phyloP scores from a whole-genome alignment of 1,140 invertebrate genomes.

The Panonychus citri region DNA sequence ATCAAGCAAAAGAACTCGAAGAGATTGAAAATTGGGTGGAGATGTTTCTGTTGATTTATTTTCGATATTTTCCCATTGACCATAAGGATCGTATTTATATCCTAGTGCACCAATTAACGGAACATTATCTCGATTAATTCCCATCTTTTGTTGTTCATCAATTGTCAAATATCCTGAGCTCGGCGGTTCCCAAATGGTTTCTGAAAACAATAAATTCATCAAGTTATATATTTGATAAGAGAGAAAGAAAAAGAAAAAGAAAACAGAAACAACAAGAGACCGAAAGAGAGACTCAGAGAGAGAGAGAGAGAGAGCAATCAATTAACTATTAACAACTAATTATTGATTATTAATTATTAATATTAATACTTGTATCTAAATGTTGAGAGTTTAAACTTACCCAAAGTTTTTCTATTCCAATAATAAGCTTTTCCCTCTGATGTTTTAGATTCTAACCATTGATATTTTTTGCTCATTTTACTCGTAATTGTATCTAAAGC shows the following conservation, averaged over 20 bases:
- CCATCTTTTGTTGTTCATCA: constrained; percentile 2
- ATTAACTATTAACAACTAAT: not conserved
- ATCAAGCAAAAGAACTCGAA: not conserved
- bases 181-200: constrained; percentile 2
- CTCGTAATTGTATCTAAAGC: constrained; percentile 5
- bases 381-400: constrained; percentile 2
- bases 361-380: not conserved
- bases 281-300: too few relatives aligned
- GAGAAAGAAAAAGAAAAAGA: too few relatives aligned
- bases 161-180: constrained; percentile 5
- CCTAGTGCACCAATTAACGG: not conserved
- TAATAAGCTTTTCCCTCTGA: constrained; percentile 14
- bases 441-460: constrained; percentile 15
- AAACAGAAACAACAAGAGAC: too few relatives aligned
- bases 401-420: constrained; percentile 14
- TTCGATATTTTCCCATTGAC: constrained; percentile 3
- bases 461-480: constrained; percentile 5
- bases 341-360: too few relatives aligned
- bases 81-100: constrained; percentile 2
- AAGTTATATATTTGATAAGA: not conserved
- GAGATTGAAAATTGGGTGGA: not conserved
- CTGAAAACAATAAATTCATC: not conserved
- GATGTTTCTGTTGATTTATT: not conserved
- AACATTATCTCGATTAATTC: not conserved
- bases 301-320: too few relatives aligned